Evolutionary conservation across 1,140 invertebrate genomes (phyloP), one percentile per base, ranked within the genome.

Genomic region (Colletes latitarsis): DNA sequence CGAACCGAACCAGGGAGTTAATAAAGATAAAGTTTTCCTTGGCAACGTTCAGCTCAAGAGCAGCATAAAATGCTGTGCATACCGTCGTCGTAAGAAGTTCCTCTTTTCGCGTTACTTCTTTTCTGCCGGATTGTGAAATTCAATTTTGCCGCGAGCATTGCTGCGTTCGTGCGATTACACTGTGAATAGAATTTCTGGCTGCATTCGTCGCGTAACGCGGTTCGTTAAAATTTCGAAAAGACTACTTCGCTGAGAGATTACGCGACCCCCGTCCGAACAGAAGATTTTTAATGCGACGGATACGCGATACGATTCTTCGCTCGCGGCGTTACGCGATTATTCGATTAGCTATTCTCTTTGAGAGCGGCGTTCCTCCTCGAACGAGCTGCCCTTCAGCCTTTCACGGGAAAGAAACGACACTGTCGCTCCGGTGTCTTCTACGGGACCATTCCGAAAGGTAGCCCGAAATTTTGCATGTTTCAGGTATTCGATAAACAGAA

Each of bases 21-120:
- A 67, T 68, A 68, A 55, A 68, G 63, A 57, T 30, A 43, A 76
- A 76, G 39, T 68, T 76, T 67, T 49, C 49, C 49, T 76, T 68
- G 73, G 63, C 63, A 76, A 64, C 39, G 49, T 76, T 76, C 62
- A 17, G 6, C 49, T 14, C 39, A 15, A 43, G 49, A 57, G 6
- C 39, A 43, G 62, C 73, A 19, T 21, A 67, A 67, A 76, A 46
- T 17, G 15, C 39, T n/a, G 39, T 14, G 39, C 49, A 57, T 75
- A 67, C 73, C 67, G 67, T 76, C 73, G 41, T 57, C 63, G 19
- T 30, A 52, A 43, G 63, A 41, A 68, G 46, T 46, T 53, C 9
- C 30, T 2, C n/a, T 55, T 6, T 14, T 30, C 63, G 14, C 3
- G 6, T 6, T 21, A 43, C 63, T 76, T 46, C 73, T 30, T 76